Conservation (phyloP, 2,888 invertebrate species). For the Drosophila algonquin region DNA sequence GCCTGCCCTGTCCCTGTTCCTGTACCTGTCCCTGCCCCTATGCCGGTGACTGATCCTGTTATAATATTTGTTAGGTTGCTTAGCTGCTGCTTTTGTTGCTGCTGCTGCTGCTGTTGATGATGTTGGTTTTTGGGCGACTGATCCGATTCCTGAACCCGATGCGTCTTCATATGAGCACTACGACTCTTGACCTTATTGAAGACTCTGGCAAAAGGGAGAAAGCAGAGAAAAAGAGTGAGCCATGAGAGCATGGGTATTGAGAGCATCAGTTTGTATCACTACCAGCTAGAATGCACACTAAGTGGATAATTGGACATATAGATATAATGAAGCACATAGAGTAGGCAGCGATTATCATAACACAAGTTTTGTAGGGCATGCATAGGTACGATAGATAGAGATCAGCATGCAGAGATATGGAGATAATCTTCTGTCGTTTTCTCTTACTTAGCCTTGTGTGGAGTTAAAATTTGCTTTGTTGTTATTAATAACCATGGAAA, state of each 20-base stretch:
- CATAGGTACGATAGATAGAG: slow-evolving; percentile 30
- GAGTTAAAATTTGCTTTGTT: slow-evolving; percentile 69
- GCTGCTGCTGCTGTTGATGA: slow-evolving; percentile 48
- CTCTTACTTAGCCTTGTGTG: slow-evolving; percentile 75
- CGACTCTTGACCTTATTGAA: slow-evolving; percentile 99
- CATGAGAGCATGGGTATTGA: slow-evolving; percentile 39
- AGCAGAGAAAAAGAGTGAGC: slow-evolving; percentile 14
- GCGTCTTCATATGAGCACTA: slow-evolving; percentile 99
- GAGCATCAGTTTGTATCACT: background rate
- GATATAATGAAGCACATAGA: slow-evolving; percentile 49
- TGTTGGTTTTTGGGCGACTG: slow-evolving; percentile 72
- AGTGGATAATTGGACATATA: slow-evolving; percentile 46
- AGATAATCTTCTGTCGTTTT: slow-evolving; percentile 26
- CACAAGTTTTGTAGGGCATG: slow-evolving; percentile 37
- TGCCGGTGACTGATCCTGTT: slow-evolving; percentile 1
- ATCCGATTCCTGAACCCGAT: slow-evolving; percentile 94
- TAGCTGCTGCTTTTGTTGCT: slow-evolving; percentile 29
- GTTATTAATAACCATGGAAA: slow-evolving; percentile 68
- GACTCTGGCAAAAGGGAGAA: slow-evolving; percentile 87
- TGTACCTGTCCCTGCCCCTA: slow-evolving; percentile 26
- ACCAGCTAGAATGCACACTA: slow-evolving; percentile 35
- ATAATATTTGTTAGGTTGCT: background rate
- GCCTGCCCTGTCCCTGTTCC: slow-evolving; percentile 25
- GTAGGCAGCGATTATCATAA: slow-evolving; percentile 8
- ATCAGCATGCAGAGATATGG: slow-evolving; percentile 60